Percentiles rank a stretch among this genome's conserved stretches.
Conservation (phyloP, 2,113 vertebrate species). For the Sterna hirundo region DNA sequence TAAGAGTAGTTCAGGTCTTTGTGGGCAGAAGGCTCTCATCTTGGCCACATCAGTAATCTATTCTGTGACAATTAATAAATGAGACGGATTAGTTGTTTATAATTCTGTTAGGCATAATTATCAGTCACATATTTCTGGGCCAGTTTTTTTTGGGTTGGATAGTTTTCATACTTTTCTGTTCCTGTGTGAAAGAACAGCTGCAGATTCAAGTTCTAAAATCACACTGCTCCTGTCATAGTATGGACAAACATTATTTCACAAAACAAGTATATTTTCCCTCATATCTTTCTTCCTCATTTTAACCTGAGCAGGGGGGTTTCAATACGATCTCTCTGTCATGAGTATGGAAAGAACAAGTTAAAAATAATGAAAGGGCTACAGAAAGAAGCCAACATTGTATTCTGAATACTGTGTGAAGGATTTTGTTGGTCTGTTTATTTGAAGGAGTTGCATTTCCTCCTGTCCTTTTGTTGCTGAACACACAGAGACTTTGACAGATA, state of each 20-base stretch:
- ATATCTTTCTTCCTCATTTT: neutral
- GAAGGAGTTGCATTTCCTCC: neutral
- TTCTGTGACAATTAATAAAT: neutral
- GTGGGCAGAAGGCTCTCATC: neutral
- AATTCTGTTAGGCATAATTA: neutral
- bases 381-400: neutral
- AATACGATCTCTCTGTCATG: neutral
- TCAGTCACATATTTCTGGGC: neutral
- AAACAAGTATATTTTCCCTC: neutral
- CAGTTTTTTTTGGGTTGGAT: neutral
- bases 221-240: accelerated
- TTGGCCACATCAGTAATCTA: neutral
- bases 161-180: neutral
- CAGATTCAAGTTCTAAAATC: neutral
- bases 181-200: neutral
- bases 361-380: neutral
- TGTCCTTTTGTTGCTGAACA: neutral
- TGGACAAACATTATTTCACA: neutral
- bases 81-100: neutral
- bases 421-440: neutral
- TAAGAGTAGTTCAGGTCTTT: neutral
- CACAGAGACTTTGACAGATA: neutral
- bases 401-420: neutral
- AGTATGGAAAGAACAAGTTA: neutral
- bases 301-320: neutral